These are phyloP conservation scores for Phortica okadai DNA, from an alignment of 2,888 invertebrate species.

Conservation along the genomic window DNA sequence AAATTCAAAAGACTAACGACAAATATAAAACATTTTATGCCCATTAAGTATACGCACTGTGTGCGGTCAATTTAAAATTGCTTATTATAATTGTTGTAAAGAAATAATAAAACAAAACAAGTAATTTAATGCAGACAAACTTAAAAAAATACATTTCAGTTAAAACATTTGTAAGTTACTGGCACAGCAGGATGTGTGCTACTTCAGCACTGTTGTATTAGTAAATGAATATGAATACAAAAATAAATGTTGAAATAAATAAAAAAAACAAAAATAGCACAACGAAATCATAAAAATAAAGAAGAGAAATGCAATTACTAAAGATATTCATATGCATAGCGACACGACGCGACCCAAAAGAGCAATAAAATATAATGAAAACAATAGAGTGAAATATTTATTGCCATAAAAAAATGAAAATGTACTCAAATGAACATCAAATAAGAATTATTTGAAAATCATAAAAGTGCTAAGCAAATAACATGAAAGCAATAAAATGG, in stretches of 20 bases:
- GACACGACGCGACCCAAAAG: not conserved
- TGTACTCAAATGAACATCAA: not conserved
- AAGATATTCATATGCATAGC: not conserved
- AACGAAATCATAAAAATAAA: not conserved
- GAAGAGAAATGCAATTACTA: not conserved
- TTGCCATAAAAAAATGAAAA: conserved; percentile 1
- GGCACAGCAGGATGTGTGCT: conserved; percentile 12
- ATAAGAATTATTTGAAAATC: not conserved
- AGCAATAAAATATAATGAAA: conserved; percentile 1
- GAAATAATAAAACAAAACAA: no score
- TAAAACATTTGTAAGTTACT: not conserved
- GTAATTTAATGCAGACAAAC: no score
- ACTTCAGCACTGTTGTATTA: not conserved
- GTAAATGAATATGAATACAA: not conserved
- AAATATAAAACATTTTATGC: no score
- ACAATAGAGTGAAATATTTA: not conserved
- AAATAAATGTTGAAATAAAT: not conserved
- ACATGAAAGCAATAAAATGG: conserved; percentile 12
- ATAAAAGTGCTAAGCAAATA: conserved; percentile 1
- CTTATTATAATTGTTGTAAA: no score
- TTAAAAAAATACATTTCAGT: no score
- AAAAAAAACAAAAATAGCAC: not conserved
- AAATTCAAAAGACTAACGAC: no score
- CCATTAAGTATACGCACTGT: no score
- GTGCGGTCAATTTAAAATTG: no score